phyloP scores from a whole-genome alignment of 2,888 invertebrate genomes.

The Conistra vaccinii region DNA sequence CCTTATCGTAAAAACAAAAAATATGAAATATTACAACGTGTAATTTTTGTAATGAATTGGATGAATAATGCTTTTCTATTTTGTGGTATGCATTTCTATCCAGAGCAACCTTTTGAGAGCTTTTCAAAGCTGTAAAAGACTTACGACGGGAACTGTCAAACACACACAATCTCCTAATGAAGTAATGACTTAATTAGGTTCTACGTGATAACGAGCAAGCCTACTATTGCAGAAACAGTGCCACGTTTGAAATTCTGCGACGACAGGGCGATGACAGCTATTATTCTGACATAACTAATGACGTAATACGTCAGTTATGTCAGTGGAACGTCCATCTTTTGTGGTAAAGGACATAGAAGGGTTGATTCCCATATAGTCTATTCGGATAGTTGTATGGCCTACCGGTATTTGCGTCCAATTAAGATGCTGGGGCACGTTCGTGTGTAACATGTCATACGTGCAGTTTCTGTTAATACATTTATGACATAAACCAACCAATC shows the following conservation, averaged over 20 bases:
- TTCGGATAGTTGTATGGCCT: not conserved
- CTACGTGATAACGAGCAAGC: not conserved
- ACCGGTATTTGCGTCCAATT: constrained; percentile 35
- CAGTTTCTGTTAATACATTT: not conserved
- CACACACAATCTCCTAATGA: constrained; percentile 13
- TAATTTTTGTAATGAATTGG: constrained; percentile 48
- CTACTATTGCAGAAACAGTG: not conserved
- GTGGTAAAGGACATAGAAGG: not conserved
- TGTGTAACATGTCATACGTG: not conserved
- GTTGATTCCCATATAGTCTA: not conserved
- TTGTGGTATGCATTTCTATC: not conserved
- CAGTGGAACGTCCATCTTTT: not conserved
- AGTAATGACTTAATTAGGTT: constrained; percentile 7
- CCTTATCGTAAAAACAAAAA: constrained; percentile 44
- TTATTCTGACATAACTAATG: constrained; percentile 1
- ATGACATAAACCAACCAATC: not conserved
- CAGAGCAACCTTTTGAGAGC: not conserved
- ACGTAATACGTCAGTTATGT: not conserved
- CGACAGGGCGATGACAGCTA: not conserved
- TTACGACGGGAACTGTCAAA: not conserved
- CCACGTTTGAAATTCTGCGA: not conserved
- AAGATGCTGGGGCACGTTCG: constrained; percentile 21
- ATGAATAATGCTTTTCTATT: constrained; percentile 24
- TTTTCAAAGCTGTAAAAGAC: not conserved
- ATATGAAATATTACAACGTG: constrained; percentile 57